These are phyloP conservation scores for Turnix velox DNA, from an alignment of 2,113 vertebrate genomes.

Conservation along the genomic window DNA sequence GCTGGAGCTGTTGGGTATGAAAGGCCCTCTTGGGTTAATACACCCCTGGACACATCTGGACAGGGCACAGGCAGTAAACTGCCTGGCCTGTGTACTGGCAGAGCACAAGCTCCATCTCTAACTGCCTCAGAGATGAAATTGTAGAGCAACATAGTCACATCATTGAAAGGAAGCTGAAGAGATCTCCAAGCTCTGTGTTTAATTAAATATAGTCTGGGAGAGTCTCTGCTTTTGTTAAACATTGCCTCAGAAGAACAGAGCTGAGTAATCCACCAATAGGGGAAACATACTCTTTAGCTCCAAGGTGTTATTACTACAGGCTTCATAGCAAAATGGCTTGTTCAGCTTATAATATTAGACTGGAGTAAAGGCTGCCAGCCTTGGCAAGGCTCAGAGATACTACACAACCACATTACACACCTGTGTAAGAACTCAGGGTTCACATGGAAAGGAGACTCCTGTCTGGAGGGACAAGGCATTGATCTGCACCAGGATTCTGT, in stretches of 20 bases:
- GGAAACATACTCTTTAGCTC: constrained; percentile 1
- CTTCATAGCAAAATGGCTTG: constrained; percentile 38
- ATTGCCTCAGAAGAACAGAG: constrained; percentile 18
- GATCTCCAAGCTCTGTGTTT: not conserved
- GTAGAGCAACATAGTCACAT: not conserved
- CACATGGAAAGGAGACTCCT: not conserved
- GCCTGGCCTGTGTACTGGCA: not conserved
- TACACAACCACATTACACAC: not conserved
- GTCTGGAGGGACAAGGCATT: not conserved
- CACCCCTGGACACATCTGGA: not conserved
- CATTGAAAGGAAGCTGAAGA: not conserved
- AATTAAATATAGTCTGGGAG: constrained; percentile 40
- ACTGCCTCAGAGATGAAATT: not conserved
- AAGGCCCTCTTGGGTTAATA: not conserved
- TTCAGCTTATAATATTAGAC: not conserved
- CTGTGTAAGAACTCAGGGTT: not conserved
- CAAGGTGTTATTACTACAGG: constrained; percentile 48
- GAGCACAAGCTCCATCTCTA: not conserved
- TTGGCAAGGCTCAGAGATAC: not conserved
- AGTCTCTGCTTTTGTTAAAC: constrained; percentile 41
- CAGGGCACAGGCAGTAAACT: not conserved
- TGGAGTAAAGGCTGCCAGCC: not conserved
- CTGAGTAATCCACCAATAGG: constrained; percentile 22
- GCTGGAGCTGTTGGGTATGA: accelerated
- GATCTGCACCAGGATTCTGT: not conserved